phyloP scores from a whole-genome alignment of 2,113 vertebrate species.

The Trogon melanurus region DNA sequence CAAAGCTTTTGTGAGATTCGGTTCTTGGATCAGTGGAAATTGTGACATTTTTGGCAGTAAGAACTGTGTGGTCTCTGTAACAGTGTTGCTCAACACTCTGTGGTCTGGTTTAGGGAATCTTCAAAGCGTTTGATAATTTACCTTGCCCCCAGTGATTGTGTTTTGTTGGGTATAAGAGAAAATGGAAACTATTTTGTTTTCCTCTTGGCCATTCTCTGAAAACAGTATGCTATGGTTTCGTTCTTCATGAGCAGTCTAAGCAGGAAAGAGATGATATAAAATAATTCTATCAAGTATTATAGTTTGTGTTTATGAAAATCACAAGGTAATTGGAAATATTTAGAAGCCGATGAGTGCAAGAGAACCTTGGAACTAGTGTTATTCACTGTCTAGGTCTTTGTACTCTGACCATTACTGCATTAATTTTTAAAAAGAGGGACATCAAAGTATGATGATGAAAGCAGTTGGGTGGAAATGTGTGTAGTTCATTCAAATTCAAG shows the following conservation, averaged over 20 bases:
- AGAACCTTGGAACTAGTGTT: background rate
- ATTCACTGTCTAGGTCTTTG: background rate
- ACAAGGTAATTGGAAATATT: background rate
- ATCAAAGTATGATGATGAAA: background rate
- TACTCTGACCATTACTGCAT: background rate
- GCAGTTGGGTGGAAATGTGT: background rate
- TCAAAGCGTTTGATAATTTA: background rate
- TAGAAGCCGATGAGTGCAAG: background rate
- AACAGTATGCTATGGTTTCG: too few relatives aligned
- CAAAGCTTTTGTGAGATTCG: background rate
- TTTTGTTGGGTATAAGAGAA: background rate
- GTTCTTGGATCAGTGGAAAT: background rate
- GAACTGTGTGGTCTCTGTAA: background rate
- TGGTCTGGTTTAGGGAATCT: background rate
- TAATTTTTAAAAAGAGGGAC: background rate
- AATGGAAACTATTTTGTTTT: background rate
- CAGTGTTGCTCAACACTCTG: background rate
- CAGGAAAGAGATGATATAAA: background rate
- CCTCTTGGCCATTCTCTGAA: background rate
- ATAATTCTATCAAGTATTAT: background rate
- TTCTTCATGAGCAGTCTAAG: background rate
- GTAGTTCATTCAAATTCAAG: background rate
- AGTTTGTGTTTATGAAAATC: background rate
- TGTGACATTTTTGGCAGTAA: accelerated
- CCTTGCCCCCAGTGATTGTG: accelerated